phyloP scores from a whole-genome alignment of 1,140 invertebrate genomes.

The Megalonaias nervosa region DNA sequence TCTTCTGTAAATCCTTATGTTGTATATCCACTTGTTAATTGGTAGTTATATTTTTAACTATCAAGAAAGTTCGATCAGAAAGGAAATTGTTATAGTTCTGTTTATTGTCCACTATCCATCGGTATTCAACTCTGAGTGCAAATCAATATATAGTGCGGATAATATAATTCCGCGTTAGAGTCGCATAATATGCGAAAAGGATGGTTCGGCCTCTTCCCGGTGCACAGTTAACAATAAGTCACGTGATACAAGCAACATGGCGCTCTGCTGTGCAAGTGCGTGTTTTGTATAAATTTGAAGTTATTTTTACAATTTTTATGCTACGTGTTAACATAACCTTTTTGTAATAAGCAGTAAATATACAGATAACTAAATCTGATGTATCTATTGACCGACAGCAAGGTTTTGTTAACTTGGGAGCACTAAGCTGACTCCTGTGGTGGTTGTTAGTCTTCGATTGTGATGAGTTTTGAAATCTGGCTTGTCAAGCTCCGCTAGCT shows the following conservation, averaged over 20 bases:
- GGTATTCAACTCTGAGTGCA: too few relatives aligned
- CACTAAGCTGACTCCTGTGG: neutral
- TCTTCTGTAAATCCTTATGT: too few relatives aligned
- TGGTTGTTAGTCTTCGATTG: neutral
- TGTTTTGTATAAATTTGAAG: conserved; percentile 16
- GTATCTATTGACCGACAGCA: neutral
- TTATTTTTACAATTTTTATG: neutral
- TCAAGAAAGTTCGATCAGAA: too few relatives aligned
- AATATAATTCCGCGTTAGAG: too few relatives aligned
- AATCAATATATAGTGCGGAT: too few relatives aligned
- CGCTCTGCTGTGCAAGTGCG: conserved; percentile 68
- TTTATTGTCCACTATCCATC: too few relatives aligned
- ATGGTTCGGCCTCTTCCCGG: too few relatives aligned
- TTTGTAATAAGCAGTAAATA: neutral
- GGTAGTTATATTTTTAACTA: too few relatives aligned
- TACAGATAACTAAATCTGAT: neutral
- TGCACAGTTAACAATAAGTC: conserved; percentile 7
- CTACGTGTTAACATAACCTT: conserved; percentile 1
- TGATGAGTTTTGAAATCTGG: neutral
- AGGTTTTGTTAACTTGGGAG: neutral
- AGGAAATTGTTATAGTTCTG: too few relatives aligned
- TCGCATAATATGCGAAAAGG: too few relatives aligned
- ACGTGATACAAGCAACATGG: conserved; percentile 65
- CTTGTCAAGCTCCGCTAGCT: too few relatives aligned
- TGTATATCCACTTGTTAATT: too few relatives aligned